Percentiles rank a stretch among this genome's conserved stretches.
Evolutionary conservation across 2,888 invertebrate species (phyloP).

Genomic region (Eretmocerus hayati): DNA sequence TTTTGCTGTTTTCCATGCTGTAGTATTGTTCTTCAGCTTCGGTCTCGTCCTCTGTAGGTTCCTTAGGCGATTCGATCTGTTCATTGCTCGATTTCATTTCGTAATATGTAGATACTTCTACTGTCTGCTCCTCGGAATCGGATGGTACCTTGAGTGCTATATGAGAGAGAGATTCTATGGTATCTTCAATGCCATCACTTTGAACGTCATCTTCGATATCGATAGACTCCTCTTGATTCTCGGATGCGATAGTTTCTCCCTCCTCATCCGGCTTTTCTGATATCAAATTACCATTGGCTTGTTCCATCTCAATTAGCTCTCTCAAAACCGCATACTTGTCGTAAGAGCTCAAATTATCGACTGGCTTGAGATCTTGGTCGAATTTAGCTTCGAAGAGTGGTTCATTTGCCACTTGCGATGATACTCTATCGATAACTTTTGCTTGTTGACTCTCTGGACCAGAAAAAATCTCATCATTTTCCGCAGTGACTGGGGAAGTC

Average conservation of each 20-base stretch:
- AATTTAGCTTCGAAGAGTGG: conserved; percentile 63
- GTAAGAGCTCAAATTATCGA: conserved; percentile 54
- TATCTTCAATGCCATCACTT: conserved; percentile 32
- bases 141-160: conserved; percentile 34
- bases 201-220: conserved; percentile 25
- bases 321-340: conserved; percentile 85
- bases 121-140: conserved; percentile 24
- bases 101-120: conserved; percentile 16
- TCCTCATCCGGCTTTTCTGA: conserved; percentile 6
- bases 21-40: conserved; percentile 23
- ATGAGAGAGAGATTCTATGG: conserved; percentile 32
- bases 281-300: conserved; percentile 36
- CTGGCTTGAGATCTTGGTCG: conserved; percentile 49
- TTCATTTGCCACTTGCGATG: conserved; percentile 26
- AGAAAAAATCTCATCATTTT: background rate
- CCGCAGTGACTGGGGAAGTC: background rate
- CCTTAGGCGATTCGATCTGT: conserved; percentile 20
- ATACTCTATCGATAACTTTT: conserved; percentile 26
- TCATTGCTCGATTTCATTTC: conserved; percentile 23
- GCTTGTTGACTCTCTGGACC: conserved; percentile 22
- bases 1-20: conserved; percentile 21
- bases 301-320: conserved; percentile 70
- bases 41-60: conserved; percentile 26
- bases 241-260: conserved; percentile 17
- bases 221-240: conserved; percentile 29